Conservation (phyloP, 1,140 invertebrate genomes). For the Drosophila carrolli region DNA sequence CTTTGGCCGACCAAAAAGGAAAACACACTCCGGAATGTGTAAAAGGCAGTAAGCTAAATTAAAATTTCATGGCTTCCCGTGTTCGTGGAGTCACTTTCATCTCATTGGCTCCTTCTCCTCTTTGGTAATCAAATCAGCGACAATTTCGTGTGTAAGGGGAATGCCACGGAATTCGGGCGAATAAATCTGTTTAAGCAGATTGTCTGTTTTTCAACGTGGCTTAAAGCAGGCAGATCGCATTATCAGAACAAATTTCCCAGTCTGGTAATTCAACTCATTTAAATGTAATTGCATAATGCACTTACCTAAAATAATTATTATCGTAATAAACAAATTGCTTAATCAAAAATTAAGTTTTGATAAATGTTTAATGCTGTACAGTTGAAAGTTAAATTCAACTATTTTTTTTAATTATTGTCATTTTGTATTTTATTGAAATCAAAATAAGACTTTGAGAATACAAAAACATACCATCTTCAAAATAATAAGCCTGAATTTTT, state of each 20-base stretch:
- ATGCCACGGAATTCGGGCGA: constrained; percentile 19
- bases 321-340: not conserved
- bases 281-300: constrained; percentile 10
- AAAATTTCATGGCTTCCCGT: constrained; percentile 70
- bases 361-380: not conserved
- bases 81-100: constrained; percentile 25
- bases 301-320: constrained; percentile 6
- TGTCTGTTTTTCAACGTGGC: constrained; percentile 5
- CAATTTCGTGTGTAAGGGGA: constrained; percentile 19
- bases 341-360: not conserved
- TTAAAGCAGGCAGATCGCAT: constrained; percentile 18
- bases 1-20: constrained; percentile 31
- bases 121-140: constrained; percentile 45
- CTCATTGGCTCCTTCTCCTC: constrained; percentile 8
- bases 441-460: too few relatives aligned
- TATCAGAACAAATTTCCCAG: constrained; percentile 22
- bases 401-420: not conserved
- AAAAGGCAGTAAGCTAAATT: constrained; percentile 63
- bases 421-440: not conserved
- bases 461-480: too few relatives aligned
- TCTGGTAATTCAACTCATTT: constrained; percentile 34
- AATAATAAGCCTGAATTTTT: too few relatives aligned
- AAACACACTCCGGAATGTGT: constrained; percentile 7
- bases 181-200: constrained; percentile 42
- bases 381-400: not conserved